Conservation (phyloP, 1,140 invertebrate genomes). For the Aphaenogaster ashmeadi region DNA sequence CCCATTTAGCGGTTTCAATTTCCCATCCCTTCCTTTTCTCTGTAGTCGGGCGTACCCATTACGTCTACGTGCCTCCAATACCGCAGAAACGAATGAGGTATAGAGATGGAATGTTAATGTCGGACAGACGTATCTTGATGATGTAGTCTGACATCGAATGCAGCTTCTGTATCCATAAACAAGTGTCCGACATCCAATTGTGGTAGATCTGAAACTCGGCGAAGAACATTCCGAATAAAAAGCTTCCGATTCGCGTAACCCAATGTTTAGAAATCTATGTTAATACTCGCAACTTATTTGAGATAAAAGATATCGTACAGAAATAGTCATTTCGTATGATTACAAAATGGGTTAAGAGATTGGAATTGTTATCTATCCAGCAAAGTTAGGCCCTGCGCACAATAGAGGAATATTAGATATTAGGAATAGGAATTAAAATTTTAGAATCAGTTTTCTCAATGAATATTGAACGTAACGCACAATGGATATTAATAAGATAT, state of each 20-base stretch:
- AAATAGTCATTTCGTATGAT: neutral
- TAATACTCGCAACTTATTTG: neutral
- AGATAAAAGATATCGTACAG: neutral
- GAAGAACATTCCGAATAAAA: neutral
- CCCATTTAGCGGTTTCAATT: constrained; percentile 78
- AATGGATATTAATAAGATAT: too few species aligned
- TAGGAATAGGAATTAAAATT: too few species aligned
- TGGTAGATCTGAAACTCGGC: constrained; percentile 12
- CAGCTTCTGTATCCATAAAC: neutral
- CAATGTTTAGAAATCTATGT: neutral
- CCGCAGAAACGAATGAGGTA: constrained; percentile 71
- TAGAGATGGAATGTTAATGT: constrained; percentile 72
- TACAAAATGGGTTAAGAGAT: neutral
- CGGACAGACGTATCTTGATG: constrained; percentile 30
- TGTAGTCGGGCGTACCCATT: constrained; percentile 15
- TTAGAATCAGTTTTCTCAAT: too few species aligned
- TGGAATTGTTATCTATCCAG: neutral
- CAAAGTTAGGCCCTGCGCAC: neutral
- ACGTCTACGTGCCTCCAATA: constrained; percentile 75
- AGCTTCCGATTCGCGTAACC: neutral
- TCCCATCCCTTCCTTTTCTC: constrained; percentile 60
- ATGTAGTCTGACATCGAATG: constrained; percentile 24
- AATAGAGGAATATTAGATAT: too few species aligned
- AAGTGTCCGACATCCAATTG: constrained; percentile 49
- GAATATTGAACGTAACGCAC: too few species aligned